These are phyloP conservation scores for Micrasema longulum DNA, from an alignment of 1,140 invertebrate genomes.

Conservation along the genomic window DNA sequence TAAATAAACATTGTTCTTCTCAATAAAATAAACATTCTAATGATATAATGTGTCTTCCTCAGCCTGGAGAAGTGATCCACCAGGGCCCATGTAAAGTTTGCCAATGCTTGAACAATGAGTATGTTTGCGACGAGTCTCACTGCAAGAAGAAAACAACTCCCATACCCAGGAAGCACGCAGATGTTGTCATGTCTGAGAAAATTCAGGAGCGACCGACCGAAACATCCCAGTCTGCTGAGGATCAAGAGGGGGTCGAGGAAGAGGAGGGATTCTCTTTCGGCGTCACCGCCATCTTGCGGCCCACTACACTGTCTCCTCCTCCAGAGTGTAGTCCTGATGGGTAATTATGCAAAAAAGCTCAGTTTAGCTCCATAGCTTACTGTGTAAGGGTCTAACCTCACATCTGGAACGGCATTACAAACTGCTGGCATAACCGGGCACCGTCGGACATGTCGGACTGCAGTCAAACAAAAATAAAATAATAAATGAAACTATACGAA, in stretches of 20 bases:
- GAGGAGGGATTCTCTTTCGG: background rate
- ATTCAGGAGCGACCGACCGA: background rate
- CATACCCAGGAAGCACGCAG: background rate
- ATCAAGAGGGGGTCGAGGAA: background rate
- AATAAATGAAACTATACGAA: too few species aligned
- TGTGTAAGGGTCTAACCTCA: too few species aligned
- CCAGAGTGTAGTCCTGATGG: slow-evolving; percentile 57
- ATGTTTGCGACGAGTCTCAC: slow-evolving; percentile 68
- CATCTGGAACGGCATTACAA: too few species aligned
- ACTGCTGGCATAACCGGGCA: too few species aligned
- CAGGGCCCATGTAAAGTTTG: slow-evolving; percentile 73
- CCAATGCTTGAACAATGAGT: slow-evolving; percentile 77
- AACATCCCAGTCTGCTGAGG: background rate
- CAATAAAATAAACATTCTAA: too few species aligned
- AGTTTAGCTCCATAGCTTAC: too few species aligned
- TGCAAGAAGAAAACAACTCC: slow-evolving; percentile 58
- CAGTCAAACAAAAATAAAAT: too few species aligned
- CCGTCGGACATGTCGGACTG: too few species aligned
- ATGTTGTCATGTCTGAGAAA: too few species aligned
- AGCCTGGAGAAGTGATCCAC: slow-evolving; percentile 68
- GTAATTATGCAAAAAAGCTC: slow-evolving; percentile 3
- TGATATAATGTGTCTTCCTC: slow-evolving; percentile 41
- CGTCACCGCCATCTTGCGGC: slow-evolving; percentile 52
- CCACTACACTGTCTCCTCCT: slow-evolving; percentile 58
- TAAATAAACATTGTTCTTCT: too few species aligned